Evolutionary conservation across 2,113 vertebrate genomes (phyloP), one percentile per base, ranked within the genome.

Genomic region (Gasterosteus nipponicus): DNA sequence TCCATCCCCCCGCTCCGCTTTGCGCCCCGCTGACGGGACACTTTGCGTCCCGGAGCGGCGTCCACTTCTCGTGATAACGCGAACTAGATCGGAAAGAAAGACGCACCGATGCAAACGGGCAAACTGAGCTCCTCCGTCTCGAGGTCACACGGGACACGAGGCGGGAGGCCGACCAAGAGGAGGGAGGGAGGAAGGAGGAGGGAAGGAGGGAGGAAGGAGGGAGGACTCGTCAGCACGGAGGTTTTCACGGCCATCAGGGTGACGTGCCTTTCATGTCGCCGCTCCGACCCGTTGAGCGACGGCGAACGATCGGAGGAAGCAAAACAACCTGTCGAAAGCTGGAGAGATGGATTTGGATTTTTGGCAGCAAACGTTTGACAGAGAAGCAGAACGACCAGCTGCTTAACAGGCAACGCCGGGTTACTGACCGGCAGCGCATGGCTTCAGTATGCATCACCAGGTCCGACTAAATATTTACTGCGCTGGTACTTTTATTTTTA

Each of bases 271-370:
- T 73, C 22, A 75, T 74, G 22, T 74, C 33, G 16, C 54, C 2
- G 5, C 73, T 75, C 63, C 77, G 77, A 89, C 83, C 81, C 83
- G 78, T 51, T 87, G 80, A 82, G 73, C 42, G 56, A 77, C 73
- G 81, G 69, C 68, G 72, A 87, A 87, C 79, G 83, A 86, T 69
- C 16, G 16, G 69, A 64, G 33, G 65, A 76, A 69, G 49, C 38
- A 83, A 75, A 88, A 86, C 62, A 83, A 77, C 64, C 26, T 26
- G 22, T 26, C 1, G 22, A 26, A 26, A 26, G 22, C 22, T 26
- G 22, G 22, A 26, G 22, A 26, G 22, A 26, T 26, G 22, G 22
- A 26, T 26, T 26, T 26, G 22, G 22, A 26, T 26, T 26, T 26
- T 26, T 51, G n/a, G 10, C 1, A 51, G 49, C 10, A 22, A 51